These are phyloP conservation scores for Phaethornis superciliosus DNA, from an alignment of 2,113 vertebrate species.

Conservation along the genomic window DNA sequence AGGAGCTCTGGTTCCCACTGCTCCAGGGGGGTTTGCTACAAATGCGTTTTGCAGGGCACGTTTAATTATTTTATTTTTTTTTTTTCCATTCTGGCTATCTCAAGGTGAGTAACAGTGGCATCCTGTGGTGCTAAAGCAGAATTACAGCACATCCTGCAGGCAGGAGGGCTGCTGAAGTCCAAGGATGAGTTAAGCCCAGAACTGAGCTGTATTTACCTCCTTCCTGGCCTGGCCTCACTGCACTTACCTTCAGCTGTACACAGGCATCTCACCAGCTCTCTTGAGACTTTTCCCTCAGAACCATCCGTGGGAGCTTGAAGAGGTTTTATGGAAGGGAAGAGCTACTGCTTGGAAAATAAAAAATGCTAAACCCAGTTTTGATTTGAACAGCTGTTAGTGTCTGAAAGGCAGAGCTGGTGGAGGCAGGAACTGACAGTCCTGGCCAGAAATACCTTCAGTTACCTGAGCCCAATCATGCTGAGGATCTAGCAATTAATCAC, in stretches of 20 bases:
- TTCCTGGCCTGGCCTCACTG: accelerated
- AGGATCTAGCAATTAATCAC: conserved; percentile 65
- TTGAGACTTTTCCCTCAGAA: background rate
- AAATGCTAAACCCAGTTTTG: accelerated
- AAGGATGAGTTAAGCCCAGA: accelerated
- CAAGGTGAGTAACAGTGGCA: conserved; percentile 2
- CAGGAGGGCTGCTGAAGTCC: background rate
- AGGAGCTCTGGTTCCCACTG: background rate
- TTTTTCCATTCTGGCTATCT: no score
- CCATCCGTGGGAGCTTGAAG: accelerated
- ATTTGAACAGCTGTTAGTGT: background rate
- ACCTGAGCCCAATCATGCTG: background rate
- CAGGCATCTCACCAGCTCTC: background rate
- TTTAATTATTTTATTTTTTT: no score
- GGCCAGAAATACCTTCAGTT: background rate
- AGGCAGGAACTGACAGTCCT: accelerated
- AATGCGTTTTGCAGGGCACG: background rate
- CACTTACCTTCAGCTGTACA: accelerated
- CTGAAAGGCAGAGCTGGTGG: background rate
- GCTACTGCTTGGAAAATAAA: background rate
- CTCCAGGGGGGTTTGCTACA: background rate
- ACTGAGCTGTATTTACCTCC: background rate
- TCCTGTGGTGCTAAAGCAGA: background rate
- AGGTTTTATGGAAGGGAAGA: background rate
- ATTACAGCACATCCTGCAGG: background rate